phyloP scores from a whole-genome alignment of 2,797 vertebrate genomes.

The Anguilla anguilla region DNA sequence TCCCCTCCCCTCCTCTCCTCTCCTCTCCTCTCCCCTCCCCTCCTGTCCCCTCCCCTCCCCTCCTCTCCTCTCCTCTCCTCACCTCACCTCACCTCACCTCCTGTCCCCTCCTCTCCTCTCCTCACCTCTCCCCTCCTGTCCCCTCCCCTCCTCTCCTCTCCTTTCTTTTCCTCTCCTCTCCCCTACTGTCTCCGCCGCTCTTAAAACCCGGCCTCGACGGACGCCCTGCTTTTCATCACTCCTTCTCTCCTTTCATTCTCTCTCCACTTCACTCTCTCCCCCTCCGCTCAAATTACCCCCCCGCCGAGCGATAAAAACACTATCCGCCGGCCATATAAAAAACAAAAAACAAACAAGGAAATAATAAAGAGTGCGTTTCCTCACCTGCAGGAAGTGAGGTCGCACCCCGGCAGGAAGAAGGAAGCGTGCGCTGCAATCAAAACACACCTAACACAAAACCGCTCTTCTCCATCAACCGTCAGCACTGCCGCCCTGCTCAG shows the following conservation, averaged over 20 bases:
- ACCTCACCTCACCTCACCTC: too few relatives aligned
- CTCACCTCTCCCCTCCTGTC: too few relatives aligned
- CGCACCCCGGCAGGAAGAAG: slow-evolving; percentile 57
- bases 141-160: too few relatives aligned
- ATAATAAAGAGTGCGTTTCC: slow-evolving; percentile 74
- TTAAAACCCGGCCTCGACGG: neutral
- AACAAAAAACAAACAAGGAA: slow-evolving; percentile 52
- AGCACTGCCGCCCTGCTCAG: slow-evolving; percentile 35
- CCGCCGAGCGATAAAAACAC: slow-evolving; percentile 62
- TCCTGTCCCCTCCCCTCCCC: too few relatives aligned
- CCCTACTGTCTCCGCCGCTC: neutral
- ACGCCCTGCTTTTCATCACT: neutral
- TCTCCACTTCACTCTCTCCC: slow-evolving; percentile 47
- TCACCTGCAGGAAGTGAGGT: slow-evolving; percentile 73
- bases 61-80: too few relatives aligned
- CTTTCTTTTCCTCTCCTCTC: too few relatives aligned
- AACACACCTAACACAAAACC: neutral
- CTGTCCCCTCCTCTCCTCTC: too few relatives aligned
- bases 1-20: too few relatives aligned
- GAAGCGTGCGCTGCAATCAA: neutral
- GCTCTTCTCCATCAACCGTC: neutral
- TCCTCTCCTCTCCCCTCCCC: too few relatives aligned
- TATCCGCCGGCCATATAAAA: slow-evolving; percentile 71
- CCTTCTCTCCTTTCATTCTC: slow-evolving; percentile 28
- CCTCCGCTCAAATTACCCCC: slow-evolving; percentile 30